These are phyloP conservation scores for Helostoma temminkii DNA, from an alignment of 2,797 vertebrate species.

Conservation along the genomic window DNA sequence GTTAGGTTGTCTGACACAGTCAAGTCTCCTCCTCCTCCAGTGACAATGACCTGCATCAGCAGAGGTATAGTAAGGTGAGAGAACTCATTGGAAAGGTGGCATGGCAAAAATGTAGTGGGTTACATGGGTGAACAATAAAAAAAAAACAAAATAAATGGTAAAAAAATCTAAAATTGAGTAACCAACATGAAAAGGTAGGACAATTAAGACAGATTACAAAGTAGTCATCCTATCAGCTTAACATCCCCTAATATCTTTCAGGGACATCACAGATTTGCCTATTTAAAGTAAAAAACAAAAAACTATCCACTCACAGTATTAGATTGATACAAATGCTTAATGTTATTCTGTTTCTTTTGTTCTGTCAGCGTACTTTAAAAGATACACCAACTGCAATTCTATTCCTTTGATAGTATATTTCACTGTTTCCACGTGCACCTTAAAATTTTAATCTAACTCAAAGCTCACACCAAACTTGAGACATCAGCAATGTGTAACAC, in stretches of 20 bases:
- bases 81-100: slow-evolving; percentile 31
- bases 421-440: slow-evolving; percentile 4
- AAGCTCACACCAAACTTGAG: background rate
- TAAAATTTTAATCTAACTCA: slow-evolving; percentile 5
- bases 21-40: slow-evolving; percentile 23
- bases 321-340: slow-evolving; percentile 51
- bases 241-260: slow-evolving; percentile 18
- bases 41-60: slow-evolving; percentile 60
- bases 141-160: slow-evolving; percentile 8
- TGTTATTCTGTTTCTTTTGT: slow-evolving; percentile 13
- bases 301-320: slow-evolving; percentile 30
- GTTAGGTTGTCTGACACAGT: slow-evolving; percentile 54
- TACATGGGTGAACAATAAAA: slow-evolving; percentile 28
- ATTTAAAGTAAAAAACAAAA: slow-evolving; percentile 34
- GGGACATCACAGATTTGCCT: slow-evolving; percentile 27
- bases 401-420: slow-evolving; percentile 27
- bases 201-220: slow-evolving; percentile 24
- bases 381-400: slow-evolving; percentile 15
- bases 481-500: background rate
- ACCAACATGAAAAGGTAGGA: background rate
- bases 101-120: slow-evolving; percentile 32
- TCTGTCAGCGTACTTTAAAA: slow-evolving; percentile 25
- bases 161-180: background rate
- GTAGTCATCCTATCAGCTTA: slow-evolving; percentile 41
- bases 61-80: slow-evolving; percentile 53